Evolutionary conservation across 2,797 vertebrate genomes (phyloP).

Genomic region (Scolopax bukidnonensis): DNA sequence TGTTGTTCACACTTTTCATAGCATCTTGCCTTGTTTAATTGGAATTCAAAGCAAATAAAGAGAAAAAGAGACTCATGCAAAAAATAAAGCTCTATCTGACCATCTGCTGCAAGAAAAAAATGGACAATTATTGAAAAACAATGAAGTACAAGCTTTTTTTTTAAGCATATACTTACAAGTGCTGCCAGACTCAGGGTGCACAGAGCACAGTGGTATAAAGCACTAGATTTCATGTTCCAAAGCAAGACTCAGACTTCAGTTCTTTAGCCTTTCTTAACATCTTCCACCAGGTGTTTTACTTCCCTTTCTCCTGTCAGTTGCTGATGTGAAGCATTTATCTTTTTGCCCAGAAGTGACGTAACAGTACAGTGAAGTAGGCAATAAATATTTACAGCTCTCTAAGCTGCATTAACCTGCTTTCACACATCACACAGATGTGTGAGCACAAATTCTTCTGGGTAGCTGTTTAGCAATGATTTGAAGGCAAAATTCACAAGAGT

Average conservation of each 20-base stretch:
- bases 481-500: neutral
- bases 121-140: neutral
- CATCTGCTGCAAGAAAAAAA: neutral
- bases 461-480: neutral
- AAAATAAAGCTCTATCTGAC: neutral
- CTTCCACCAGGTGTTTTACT: neutral
- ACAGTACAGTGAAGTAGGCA: neutral
- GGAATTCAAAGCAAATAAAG: neutral
- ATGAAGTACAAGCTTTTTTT: neutral
- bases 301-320: neutral
- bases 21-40: neutral
- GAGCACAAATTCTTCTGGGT: neutral
- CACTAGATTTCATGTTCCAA: neutral
- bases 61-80: neutral
- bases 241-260: neutral
- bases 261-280: neutral
- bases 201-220: neutral
- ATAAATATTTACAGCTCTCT: conserved; percentile 56
- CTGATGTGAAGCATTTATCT: conserved; percentile 35
- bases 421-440: no score
- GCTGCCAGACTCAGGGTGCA: conserved; percentile 6
- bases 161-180: conserved; percentile 61
- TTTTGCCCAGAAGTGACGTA: conserved; percentile 20
- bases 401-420: neutral
- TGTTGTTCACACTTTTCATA: neutral